phyloP scores from a whole-genome alignment of 37 sponge, comb jelly and placozoan species.

The Theonella swinhoei region DNA sequence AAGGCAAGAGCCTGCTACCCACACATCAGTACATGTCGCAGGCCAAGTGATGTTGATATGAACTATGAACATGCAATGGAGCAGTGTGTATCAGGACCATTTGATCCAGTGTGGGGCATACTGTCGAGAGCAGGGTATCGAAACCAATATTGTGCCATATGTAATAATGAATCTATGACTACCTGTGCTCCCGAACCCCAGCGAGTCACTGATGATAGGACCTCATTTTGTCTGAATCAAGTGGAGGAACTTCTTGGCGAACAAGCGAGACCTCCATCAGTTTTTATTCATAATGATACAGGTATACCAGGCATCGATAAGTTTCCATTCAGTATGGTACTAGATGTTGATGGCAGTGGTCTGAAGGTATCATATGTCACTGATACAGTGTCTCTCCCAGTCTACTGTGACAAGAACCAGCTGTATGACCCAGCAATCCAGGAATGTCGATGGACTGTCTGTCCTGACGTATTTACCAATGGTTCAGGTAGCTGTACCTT shows the following conservation, averaged over 20 bases:
- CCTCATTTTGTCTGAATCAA: neutral
- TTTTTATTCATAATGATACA: no score
- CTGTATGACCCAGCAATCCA: neutral
- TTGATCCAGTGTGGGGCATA: neutral
- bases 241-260: neutral
- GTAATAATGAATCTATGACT: conserved; percentile 3
- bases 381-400: neutral
- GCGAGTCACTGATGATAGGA: neutral
- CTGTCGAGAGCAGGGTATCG: neutral
- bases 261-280: no score
- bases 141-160: conserved; percentile 24
- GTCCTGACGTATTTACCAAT: neutral
- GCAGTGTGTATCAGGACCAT: neutral
- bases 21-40: neutral
- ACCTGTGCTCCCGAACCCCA: neutral
- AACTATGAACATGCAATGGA: neutral
- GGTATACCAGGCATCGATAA: neutral
- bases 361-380: neutral
- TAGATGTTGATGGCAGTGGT: conserved; percentile 8
- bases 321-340: conserved; percentile 21
- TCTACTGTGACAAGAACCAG: neutral
- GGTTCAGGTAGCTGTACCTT: conserved; percentile 4
- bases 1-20: neutral
- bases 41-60: neutral
- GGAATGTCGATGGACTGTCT: conserved; percentile 8